These are phyloP conservation scores for Actenoides hombroni DNA, from an alignment of 2,113 vertebrate genomes.

Conservation along the genomic window DNA sequence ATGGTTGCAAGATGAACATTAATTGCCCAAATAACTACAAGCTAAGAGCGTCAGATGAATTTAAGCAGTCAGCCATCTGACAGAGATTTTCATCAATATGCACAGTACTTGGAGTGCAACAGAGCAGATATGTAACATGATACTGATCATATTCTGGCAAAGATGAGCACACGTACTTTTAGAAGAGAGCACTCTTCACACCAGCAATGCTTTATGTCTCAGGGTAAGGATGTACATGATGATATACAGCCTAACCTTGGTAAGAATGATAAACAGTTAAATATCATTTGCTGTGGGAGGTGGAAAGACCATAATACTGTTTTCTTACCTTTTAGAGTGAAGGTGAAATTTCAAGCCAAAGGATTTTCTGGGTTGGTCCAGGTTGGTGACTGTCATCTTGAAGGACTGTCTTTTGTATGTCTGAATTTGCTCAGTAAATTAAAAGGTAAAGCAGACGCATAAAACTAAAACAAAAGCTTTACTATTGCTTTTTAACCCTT, in stretches of 20 bases:
- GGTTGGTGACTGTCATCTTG: neutral
- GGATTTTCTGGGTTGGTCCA: neutral
- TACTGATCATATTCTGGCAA: neutral
- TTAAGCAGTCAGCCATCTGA: constrained; percentile 43
- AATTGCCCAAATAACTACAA: constrained; percentile 44
- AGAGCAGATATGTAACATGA: constrained; percentile 7
- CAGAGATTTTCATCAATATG: constrained; percentile 56
- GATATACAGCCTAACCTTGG: neutral
- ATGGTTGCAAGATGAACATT: neutral
- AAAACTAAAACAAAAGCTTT: neutral
- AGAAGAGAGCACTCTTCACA: neutral
- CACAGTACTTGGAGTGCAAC: neutral
- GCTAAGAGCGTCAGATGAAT: constrained; percentile 27
- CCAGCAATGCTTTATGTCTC: neutral
- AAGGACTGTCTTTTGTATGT: neutral
- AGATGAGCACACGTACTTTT: neutral
- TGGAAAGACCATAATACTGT: neutral
- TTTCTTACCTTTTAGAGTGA: neutral
- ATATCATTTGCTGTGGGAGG: neutral
- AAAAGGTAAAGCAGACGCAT: neutral
- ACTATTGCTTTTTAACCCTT: neutral
- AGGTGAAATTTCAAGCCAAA: neutral
- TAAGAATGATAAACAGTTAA: neutral
- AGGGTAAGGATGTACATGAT: neutral
- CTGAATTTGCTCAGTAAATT: neutral